phyloP scores from a whole-genome alignment of 2,113 vertebrate species.

The Chaenogobius annularis region DNA sequence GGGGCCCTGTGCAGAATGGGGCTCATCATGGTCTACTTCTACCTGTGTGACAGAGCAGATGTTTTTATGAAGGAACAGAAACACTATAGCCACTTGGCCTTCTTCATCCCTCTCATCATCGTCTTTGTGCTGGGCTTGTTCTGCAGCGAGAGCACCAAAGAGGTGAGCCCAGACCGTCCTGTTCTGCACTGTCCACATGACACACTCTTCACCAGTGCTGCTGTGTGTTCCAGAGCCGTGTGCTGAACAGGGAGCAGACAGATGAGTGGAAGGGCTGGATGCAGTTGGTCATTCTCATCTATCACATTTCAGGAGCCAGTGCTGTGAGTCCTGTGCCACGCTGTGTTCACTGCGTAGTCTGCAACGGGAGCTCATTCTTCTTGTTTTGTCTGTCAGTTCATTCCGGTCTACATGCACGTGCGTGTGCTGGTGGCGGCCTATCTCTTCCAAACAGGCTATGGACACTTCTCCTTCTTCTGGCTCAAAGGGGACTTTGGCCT shows the following conservation, averaged over 20 bases:
- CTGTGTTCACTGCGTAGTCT: not conserved
- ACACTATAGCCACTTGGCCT: conserved; percentile 94
- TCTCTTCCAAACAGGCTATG: conserved; percentile 97
- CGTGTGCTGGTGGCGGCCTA: conserved; percentile 96
- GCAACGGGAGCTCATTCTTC: not conserved
- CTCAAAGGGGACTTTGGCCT: conserved; percentile 96
- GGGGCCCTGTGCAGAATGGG: conserved; percentile 90
- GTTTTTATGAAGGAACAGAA: conserved; percentile 99
- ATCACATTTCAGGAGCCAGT: conserved; percentile 97
- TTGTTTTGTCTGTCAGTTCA: conserved; percentile 78
- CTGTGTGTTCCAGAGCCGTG: conserved; percentile 82
- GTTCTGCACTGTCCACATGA: not conserved
- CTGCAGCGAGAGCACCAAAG: conserved; percentile 94
- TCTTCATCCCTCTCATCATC: conserved; percentile 95
- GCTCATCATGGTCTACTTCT: conserved; percentile 97
- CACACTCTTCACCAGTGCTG: not conserved
- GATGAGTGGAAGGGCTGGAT: conserved; percentile 99
- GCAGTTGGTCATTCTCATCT: conserved; percentile 98
- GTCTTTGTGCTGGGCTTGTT: conserved; percentile 93
- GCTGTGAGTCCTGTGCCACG: conserved; percentile 82
- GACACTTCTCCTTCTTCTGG: conserved; percentile 99
- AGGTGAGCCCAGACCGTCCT: conserved; percentile 77
- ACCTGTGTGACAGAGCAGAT: conserved; percentile 93
- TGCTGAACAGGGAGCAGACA: conserved; percentile 96
- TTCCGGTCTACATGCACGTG: conserved; percentile 98